Evolutionary conservation across 1,140 invertebrate genomes (phyloP).

Genomic region (Trichonephila clavata): DNA sequence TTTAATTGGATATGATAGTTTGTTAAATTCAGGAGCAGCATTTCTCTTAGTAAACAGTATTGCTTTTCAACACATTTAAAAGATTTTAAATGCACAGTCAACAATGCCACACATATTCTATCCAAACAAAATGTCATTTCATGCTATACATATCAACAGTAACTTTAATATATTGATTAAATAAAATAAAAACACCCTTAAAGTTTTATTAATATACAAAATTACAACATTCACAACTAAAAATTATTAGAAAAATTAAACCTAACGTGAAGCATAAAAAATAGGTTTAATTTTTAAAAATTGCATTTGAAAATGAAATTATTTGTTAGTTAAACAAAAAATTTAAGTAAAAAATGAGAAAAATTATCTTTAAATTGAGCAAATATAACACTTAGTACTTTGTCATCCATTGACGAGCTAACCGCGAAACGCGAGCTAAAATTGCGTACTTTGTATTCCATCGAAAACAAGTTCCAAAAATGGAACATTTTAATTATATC

Average conservation of each 20-base stretch:
- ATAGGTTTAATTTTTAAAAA: not conserved
- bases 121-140: no score
- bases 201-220: not conserved
- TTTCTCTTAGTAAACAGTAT: no score
- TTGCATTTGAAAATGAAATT: not conserved
- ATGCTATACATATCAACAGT: no score
- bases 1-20: no score
- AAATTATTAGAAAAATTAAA: not conserved
- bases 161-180: no score
- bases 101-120: no score
- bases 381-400: not conserved
- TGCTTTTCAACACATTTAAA: no score
- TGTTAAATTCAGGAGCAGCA: no score
- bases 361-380: not conserved
- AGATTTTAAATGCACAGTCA: no score
- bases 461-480: slow-evolving; percentile 4
- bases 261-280: not conserved
- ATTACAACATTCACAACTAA: not conserved
- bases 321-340: not conserved
- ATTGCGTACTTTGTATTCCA: not conserved
- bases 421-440: not conserved
- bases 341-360: not conserved
- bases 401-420: not conserved
- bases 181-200: no score
- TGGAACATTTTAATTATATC: not conserved